These are phyloP conservation scores for Bilobella aurantiaca DNA, from an alignment of 1,140 invertebrate species.

Conservation along the genomic window DNA sequence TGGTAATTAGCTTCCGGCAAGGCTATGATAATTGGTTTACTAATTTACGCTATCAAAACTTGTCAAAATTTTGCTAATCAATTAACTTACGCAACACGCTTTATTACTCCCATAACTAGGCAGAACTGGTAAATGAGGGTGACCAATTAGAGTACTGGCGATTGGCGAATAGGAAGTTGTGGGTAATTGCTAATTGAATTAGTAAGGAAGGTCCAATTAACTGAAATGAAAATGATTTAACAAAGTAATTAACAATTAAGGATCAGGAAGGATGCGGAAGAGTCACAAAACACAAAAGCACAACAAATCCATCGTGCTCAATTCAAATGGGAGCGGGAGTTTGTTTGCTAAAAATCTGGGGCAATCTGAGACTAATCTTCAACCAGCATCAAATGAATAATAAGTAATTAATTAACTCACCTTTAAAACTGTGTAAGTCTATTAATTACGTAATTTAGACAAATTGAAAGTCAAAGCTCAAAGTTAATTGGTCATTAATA, in stretches of 20 bases:
- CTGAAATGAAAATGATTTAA: neutral
- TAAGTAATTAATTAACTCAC: neutral
- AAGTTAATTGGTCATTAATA: no score
- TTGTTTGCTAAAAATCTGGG: neutral
- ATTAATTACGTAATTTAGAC: no score
- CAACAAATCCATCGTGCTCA: neutral
- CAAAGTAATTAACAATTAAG: no score
- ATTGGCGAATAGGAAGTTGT: neutral
- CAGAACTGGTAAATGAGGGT: neutral
- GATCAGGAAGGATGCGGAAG: no score
- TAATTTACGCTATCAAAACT: no score
- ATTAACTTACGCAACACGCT: slow-evolving; percentile 33
- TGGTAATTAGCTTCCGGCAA: no score
- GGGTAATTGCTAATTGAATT: neutral
- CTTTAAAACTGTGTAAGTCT: no score
- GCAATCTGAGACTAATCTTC: neutral
- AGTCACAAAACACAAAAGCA: no score
- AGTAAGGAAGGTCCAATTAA: neutral
- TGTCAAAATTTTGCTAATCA: neutral
- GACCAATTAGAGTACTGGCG: neutral
- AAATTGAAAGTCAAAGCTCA: no score
- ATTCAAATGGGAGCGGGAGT: neutral
- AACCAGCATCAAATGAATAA: neutral
- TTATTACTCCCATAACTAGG: slow-evolving; percentile 28
- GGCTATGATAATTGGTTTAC: no score